Base-by-base conservation (phyloP, 2,797 vertebrate species). In the Esox lucius region DNA sequence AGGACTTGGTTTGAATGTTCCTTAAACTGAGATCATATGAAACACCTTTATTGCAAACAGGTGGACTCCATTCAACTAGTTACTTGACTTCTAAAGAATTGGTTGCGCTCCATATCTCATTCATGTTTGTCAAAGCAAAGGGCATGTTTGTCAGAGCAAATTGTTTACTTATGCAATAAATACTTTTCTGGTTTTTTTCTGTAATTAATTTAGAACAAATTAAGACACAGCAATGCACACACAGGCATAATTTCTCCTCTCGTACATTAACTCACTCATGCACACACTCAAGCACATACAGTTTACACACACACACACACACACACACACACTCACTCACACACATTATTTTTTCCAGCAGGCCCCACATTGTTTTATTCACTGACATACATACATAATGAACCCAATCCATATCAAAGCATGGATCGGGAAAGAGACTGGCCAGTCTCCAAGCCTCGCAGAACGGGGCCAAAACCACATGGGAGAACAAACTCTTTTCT, bases 331-430 rank as follows among this genome's bases (percentile, higher is more conserved):
- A 74, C 85, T 26, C 53, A 39, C 68, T 75, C 70, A 73, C 66
- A 81, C 73, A 85, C 85, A 81, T 48, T 16, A 78, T 53, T 56
- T 51, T 70, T 67, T 39, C 72, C 33, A 66, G 42, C 51, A 56
- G 76, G 61, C 75, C 28, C 70, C 74, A 33, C 76, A 90, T 90
- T 91, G 87, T 91, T 90, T 87, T 79, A 83, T 85, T 87, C 78
- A 84, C 71, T 85, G 86, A 92, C 90, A 93, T 82, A 80, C 91
- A 92, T 93, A 89, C 92, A 92, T 92, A 92, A 92, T 87, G 85
- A 92, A 90, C 83, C 73, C 86, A 87, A 84, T 91, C 86, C 87
- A 89, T 92, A 92, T 93, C 90, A 92, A 92, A 92, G 89, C 80
- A 87, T 79, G 84, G 86, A 85, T 76, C 75, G 73, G 78, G 88